Base-by-base conservation (phyloP, 2,888 invertebrate genomes). In the Sycophila texana region DNA sequence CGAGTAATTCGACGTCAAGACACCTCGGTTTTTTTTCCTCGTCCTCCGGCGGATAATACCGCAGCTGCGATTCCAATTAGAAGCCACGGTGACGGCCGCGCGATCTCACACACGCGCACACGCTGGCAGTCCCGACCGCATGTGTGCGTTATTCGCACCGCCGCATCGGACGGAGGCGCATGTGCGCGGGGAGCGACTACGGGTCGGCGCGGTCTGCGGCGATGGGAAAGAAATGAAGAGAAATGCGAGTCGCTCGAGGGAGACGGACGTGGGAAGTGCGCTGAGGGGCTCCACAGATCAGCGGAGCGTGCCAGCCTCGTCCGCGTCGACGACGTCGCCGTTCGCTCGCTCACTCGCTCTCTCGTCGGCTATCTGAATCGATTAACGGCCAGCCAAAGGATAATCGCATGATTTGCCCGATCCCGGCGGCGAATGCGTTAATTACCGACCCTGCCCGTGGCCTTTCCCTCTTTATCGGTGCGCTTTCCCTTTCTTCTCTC, bases 211-310 rank as follows among this genome's bases (percentile, higher is more conserved):
- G 60, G 66, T 18, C 68, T 20, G 18, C 13, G 55, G 7, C 68
- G 79, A 79, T 79, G 79, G 76, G 79, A 80, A 73, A 82, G 82
- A 80, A 83, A 82, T 81, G 83, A 82, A 82, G 84, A 84, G 83
- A 85, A 83, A 84, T 81, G 83, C 82, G 77, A 83, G 71, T 74
- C 82, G 83, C 84, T 84, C 83, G 83, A 85, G 85, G 85, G 83
- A 84, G 84, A 85, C 83, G 82, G 82, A 84, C 84, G 84, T 85
- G 85, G 85, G 84, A 84, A 83, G 84, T 82, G 82, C 83, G 53
- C 74, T 74, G 76, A 55, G 81, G 80, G 82, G 77, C 74, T 57
- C 39, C 22, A 53, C 60, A 30, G 12, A 12, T 10, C 51, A 65
- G 72, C 74, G 72, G 78, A 80, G 72, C 77, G 72, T 72, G 39